Percentiles rank a stretch among this genome's conserved stretches.
These are phyloP conservation scores for Tachypleus tridentatus DNA, from an alignment of 1,140 invertebrate species.

Conservation along the genomic window DNA sequence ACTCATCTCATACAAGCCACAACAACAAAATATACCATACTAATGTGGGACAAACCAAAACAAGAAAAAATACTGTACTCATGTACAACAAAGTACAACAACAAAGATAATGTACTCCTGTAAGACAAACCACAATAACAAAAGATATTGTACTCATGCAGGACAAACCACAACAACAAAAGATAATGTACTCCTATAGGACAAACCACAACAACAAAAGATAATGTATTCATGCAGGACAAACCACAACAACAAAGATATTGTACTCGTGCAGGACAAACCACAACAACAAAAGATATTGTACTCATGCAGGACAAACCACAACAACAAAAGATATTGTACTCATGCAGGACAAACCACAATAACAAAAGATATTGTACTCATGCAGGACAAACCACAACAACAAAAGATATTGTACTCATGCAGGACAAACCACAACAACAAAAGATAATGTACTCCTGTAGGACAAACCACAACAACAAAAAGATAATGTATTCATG, in stretches of 20 bases:
- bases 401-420: conserved; percentile 61
- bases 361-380: no score
- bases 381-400: conserved; percentile 45
- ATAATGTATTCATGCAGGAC: neutral
- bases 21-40: conserved; percentile 50
- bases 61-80: neutral
- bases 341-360: conserved; percentile 74
- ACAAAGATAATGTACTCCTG: neutral
- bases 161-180: neutral
- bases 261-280: neutral
- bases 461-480: neutral
- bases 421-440: conserved; percentile 60
- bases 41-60: conserved; percentile 67
- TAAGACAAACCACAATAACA: neutral
- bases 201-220: neutral
- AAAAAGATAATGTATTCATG: neutral
- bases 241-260: neutral
- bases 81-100: neutral
- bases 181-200: neutral
- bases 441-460: neutral
- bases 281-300: neutral
- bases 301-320: conserved; percentile 57
- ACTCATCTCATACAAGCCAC: neutral
- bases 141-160: no score
- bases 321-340: conserved; percentile 27